Base-by-base conservation (phyloP, 2,888 invertebrate genomes). In the Cosmia trapezina region DNA sequence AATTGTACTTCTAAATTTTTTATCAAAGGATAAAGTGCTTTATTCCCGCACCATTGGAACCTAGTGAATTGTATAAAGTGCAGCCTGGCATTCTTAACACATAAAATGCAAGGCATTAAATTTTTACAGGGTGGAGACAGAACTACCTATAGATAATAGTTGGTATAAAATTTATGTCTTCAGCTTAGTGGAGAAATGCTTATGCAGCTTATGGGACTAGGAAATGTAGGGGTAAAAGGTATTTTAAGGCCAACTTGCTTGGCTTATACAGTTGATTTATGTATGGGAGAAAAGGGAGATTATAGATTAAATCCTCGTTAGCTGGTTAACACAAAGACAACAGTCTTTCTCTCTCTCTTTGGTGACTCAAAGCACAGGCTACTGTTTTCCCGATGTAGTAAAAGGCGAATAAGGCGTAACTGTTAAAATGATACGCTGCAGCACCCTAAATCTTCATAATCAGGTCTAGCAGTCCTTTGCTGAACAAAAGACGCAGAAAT, bases 51-150 rank as follows among this genome's bases (percentile, higher is more conserved):
- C 22, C 69, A 69, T 74, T 65, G 12, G 54, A 41, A 59, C 19
- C 61, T 45, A 76, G 62, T 66, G 45, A 54, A 62, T 65, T 80
- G 28, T 57, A 68, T 60, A 70, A 79, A 80, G 57, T 74, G 60
- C 70, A 61, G n/a, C 22, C n/a, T 43, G 22, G 51, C 37, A 49
- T n/a, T 33, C 53, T 45, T n/a, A 51, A 22, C 53, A 70, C 72
- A 83, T 85, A 71, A 83, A 83, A 56, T 80, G 56, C 54, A 56
- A 19, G 54, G 62, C 76, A 83, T 85, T 72, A 83, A 71, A 70
- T 51, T 73, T 85, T 85, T 79, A 83, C 56, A 66, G 65, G 54
- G 1, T 61, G 65, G 54, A 54, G 67, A 75, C 47, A 17, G 45
- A 22, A 49, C 19, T 51, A 59, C 8, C n/a, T 47, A 57, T 65